Evolutionary conservation across 2,888 invertebrate genomes (phyloP).

Genomic region (Sphecodes monilicornis): DNA sequence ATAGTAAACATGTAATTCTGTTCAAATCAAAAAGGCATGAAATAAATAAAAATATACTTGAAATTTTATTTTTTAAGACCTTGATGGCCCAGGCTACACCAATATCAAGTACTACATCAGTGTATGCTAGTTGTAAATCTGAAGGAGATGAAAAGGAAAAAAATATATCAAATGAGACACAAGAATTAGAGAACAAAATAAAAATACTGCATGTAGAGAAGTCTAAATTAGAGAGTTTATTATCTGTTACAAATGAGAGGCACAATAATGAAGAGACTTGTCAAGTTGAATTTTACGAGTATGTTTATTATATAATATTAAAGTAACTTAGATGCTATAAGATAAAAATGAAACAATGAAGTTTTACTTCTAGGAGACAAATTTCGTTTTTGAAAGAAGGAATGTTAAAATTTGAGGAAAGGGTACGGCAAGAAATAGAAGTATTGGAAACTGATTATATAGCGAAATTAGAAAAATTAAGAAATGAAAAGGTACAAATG

Average conservation of each 20-base stretch:
- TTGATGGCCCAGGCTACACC: constrained; percentile 75
- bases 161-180: constrained; percentile 52
- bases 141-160: constrained; percentile 35
- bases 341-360: constrained; percentile 7
- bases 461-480: constrained; percentile 76
- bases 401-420: constrained; percentile 75
- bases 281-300: constrained; percentile 80
- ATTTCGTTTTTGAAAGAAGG: constrained; percentile 74
- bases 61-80: constrained; percentile 66
- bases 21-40: neutral
- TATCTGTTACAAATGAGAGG: constrained; percentile 76
- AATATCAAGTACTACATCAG: constrained; percentile 47
- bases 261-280: constrained; percentile 79
- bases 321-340: neutral
- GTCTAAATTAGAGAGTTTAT: constrained; percentile 74
- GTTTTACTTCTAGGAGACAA: constrained; percentile 73
- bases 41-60: constrained; percentile 13
- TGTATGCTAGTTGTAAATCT: constrained; percentile 37
- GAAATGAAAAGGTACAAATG: constrained; percentile 71
- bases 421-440: constrained; percentile 75
- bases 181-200: constrained; percentile 69
- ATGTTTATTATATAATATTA: constrained; percentile 39
- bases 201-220: constrained; percentile 78
- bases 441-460: constrained; percentile 75
- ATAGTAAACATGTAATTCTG: neutral